These are phyloP conservation scores for Pteropus rufus DNA, from an alignment of 2,797 vertebrate species.

Conservation along the genomic window DNA sequence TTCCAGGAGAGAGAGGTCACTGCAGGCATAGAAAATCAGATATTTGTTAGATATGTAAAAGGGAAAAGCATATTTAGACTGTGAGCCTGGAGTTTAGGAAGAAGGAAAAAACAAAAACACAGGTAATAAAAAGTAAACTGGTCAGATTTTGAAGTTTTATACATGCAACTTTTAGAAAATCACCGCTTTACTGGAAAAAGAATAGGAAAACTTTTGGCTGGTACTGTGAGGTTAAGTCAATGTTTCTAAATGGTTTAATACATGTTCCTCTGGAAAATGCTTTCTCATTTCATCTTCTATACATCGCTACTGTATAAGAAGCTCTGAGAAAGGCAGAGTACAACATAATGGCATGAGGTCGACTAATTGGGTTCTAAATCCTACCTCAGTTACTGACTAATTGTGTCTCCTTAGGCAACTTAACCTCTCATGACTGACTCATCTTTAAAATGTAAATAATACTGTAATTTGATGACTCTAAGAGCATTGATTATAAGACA, in stretches of 20 bases:
- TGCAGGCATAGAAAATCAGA: background rate
- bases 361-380: background rate
- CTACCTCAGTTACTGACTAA: background rate
- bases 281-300: background rate
- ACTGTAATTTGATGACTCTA: constrained; percentile 39
- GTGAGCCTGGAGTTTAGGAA: background rate
- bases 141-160: constrained; percentile 35
- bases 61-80: background rate
- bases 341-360: background rate
- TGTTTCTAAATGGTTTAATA: background rate
- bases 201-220: background rate
- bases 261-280: background rate
- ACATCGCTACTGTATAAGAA: background rate
- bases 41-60: background rate
- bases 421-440: background rate
- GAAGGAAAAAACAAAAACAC: background rate
- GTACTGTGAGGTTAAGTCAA: background rate
- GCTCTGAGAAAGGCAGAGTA: background rate
- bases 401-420: background rate
- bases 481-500: constrained; percentile 30
- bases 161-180: background rate
- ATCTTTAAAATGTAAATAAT: constrained; percentile 60
- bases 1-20: background rate
- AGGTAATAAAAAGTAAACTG: background rate
- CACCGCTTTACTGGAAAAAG: background rate